Evolutionary conservation across 2,888 invertebrate genomes (phyloP).

Genomic region (Protula sp.): DNA sequence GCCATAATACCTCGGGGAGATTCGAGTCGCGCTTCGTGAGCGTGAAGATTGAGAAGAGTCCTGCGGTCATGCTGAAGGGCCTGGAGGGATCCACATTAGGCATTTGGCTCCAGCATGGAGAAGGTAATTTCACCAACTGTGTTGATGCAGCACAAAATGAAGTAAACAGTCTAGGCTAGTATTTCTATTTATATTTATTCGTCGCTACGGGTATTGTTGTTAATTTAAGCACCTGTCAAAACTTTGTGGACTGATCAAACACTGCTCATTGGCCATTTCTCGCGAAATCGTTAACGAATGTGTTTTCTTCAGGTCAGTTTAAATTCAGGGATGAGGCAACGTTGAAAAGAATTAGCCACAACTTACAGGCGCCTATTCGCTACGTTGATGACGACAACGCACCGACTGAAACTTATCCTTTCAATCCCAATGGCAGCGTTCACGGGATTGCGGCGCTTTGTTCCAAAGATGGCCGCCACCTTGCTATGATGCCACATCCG

Average conservation of each 20-base stretch:
- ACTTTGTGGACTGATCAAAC: no score
- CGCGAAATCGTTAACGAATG: no score
- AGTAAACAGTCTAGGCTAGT: neutral
- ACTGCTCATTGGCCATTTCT: no score
- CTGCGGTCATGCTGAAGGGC: constrained; percentile 79
- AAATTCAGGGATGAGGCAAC: constrained; percentile 54
- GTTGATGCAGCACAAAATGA: neutral
- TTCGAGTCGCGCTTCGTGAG: constrained; percentile 78
- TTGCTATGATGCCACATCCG: constrained; percentile 98
- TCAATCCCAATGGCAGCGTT: constrained; percentile 69
- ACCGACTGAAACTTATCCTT: constrained; percentile 68
- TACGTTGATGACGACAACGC: constrained; percentile 76
- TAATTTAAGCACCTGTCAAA: neutral
- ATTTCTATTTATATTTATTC: neutral
- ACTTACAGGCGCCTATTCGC: constrained; percentile 69
- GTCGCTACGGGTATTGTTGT: neutral
- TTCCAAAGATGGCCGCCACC: constrained; percentile 83
- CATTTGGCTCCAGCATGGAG: constrained; percentile 95
- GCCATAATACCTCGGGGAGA: constrained; percentile 82
- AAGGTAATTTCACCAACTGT: constrained; percentile 72
- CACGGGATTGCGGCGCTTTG: constrained; percentile 84
- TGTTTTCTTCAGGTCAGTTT: constrained; percentile 49
- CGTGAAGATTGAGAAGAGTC: constrained; percentile 67
- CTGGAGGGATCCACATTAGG: constrained; percentile 87
- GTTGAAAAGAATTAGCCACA: constrained; percentile 39